Percentiles rank a stretch among this genome's conserved stretches.
Evolutionary conservation across 2,888 invertebrate genomes (phyloP).

Genomic region (Sphaerophoria taeniata): DNA sequence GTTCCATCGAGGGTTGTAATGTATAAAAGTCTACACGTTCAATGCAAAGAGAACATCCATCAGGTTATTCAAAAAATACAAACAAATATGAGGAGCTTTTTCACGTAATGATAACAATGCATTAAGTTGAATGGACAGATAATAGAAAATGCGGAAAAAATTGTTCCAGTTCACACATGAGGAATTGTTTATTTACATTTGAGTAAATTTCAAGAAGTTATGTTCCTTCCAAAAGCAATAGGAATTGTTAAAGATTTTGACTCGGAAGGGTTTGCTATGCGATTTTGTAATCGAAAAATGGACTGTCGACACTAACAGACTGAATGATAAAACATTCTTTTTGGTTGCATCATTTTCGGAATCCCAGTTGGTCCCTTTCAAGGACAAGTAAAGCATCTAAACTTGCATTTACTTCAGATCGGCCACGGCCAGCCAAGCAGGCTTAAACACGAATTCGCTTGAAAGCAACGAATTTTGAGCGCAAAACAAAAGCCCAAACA

Average conservation of each 20-base stretch:
- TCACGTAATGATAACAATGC: too few species aligned
- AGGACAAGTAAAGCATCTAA: neutral
- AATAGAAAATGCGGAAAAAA: too few species aligned
- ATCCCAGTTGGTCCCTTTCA: neutral
- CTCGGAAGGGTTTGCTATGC: too few species aligned
- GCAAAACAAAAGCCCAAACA: constrained; percentile 11
- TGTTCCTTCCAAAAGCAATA: too few species aligned
- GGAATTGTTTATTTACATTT: too few species aligned
- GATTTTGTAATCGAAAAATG: too few species aligned
- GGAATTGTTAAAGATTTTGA: too few species aligned
- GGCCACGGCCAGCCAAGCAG: constrained; percentile 44
- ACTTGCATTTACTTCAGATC: neutral
- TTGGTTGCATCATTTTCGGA: constrained; percentile 39
- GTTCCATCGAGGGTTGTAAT: constrained; percentile 96
- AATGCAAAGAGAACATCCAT: neutral
- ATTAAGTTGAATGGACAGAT: too few species aligned
- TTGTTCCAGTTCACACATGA: too few species aligned
- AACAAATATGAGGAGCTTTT: neutral
- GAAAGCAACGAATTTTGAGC: constrained; percentile 13
- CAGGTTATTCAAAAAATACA: neutral
- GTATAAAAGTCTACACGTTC: constrained; percentile 87
- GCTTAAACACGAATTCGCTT: constrained; percentile 42
- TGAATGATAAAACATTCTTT: constrained; percentile 16
- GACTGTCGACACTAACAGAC: too few species aligned
- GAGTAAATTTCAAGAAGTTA: too few species aligned